phyloP scores from a whole-genome alignment of 2,888 invertebrate species.

The Ophion ventricosus region DNA sequence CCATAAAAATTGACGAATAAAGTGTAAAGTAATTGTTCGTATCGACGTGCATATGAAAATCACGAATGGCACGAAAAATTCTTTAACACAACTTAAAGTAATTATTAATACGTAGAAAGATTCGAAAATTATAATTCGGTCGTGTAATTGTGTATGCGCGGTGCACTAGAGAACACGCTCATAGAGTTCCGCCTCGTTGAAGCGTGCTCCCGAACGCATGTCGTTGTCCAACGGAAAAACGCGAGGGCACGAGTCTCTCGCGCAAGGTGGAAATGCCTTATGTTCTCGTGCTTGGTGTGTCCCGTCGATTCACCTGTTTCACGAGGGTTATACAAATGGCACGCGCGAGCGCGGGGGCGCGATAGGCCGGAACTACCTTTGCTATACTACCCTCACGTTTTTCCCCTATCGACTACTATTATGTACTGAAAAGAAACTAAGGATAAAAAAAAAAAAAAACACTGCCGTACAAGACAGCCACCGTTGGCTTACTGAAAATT shows the following conservation, averaged over 20 bases:
- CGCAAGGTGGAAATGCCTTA: constrained; percentile 74
- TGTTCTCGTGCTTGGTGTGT: constrained; percentile 51
- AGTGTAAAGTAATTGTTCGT: no score
- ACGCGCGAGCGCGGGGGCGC: constrained; percentile 66
- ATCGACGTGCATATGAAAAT: no score
- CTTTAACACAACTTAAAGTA: background rate
- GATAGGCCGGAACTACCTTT: constrained; percentile 50
- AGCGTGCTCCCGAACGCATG: constrained; percentile 60
- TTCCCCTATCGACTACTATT: constrained; percentile 25
- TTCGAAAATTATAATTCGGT: background rate
- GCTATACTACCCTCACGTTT: constrained; percentile 49
- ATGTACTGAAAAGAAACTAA: background rate
- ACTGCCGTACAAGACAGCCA: constrained; percentile 14
- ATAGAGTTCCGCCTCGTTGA: constrained; percentile 72
- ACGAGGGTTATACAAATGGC: constrained; percentile 50
- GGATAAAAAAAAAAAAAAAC: background rate
- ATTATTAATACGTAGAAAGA: background rate
- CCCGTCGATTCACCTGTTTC: constrained; percentile 70
- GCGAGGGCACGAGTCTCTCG: constrained; percentile 60
- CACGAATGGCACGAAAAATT: no score
- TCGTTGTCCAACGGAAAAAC: constrained; percentile 72
- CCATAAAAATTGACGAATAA: no score
- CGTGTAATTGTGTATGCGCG: constrained; percentile 1
- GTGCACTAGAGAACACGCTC: constrained; percentile 14
- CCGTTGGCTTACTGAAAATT: constrained; percentile 53